Conservation (phyloP, 2,888 invertebrate species). For the Tribolium freemani region DNA sequence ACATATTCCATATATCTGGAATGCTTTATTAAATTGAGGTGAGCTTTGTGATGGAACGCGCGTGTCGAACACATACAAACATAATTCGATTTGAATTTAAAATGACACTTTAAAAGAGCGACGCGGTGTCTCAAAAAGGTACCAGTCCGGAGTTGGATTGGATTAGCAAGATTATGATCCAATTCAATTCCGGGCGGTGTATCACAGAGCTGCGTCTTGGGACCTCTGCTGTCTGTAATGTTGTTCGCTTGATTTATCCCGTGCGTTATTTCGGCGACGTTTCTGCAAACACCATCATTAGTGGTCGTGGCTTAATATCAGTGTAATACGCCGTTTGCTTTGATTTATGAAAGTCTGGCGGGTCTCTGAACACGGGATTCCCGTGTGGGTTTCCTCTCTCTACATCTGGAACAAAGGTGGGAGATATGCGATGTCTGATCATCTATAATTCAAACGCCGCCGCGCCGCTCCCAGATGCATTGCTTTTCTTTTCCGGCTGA, state of each 20-base stretch:
- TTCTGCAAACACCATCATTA: constrained; percentile 40
- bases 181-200: constrained; percentile 11
- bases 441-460: constrained; percentile 51
- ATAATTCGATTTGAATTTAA: constrained; percentile 44
- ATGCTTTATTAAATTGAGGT: constrained; percentile 47
- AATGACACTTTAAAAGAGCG: constrained; percentile 37
- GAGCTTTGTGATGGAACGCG: constrained; percentile 42
- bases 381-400: constrained; percentile 45
- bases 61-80: constrained; percentile 23
- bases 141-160: constrained; percentile 15
- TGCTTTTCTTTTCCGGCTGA: constrained; percentile 1
- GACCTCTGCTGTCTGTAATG: not conserved
- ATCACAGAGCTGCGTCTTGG: not conserved
- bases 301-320: constrained; percentile 45
- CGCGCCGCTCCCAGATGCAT: constrained; percentile 35
- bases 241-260: not conserved
- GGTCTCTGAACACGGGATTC: constrained; percentile 44
- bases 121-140: constrained; percentile 17
- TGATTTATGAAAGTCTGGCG: constrained; percentile 49
- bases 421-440: constrained; percentile 49
- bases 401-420: constrained; percentile 51
- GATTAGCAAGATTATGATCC: constrained; percentile 40
- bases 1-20: constrained; percentile 41
- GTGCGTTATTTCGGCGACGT: constrained; percentile 26
- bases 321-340: constrained; percentile 46